phyloP scores from a whole-genome alignment of 64 coral and sea anemone species.

The Porites australiensis region DNA sequence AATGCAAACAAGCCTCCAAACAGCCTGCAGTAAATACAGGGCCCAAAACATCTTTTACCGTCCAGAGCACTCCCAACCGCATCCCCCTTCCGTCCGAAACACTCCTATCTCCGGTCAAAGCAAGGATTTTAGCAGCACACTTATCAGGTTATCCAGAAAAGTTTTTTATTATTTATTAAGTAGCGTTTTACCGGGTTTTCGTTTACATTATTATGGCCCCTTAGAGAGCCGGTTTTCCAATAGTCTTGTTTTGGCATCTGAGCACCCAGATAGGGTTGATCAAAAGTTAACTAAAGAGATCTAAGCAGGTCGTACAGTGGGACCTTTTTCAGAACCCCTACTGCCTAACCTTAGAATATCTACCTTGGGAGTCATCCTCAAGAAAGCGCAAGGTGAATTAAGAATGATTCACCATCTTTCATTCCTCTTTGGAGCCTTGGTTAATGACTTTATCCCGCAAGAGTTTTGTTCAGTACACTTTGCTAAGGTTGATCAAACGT shows the following conservation, averaged over 20 bases:
- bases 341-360: background rate
- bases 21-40: background rate
- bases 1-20: background rate
- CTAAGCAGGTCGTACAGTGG: background rate
- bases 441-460: background rate
- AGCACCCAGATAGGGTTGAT: conserved; percentile 9
- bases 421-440: background rate
- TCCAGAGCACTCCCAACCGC: background rate
- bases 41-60: conserved; percentile 8
- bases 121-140: background rate
- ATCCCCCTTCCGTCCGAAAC: background rate
- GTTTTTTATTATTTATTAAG: background rate
- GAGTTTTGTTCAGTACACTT: background rate
- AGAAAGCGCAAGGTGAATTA: conserved; percentile 15
- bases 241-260: background rate
- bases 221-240: background rate
- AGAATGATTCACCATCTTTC: conserved; percentile 1
- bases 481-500: background rate
- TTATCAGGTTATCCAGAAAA: background rate
- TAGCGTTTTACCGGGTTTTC: background rate
- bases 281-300: conserved; percentile 8
- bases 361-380: background rate
- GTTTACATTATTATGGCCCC: conserved; percentile 1
- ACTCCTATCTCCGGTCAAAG: conserved; percentile 26
- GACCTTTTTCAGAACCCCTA: conserved; percentile 1